These are phyloP conservation scores for Rhamnusium bicolor DNA, from an alignment of 2,888 invertebrate species.

Conservation along the genomic window DNA sequence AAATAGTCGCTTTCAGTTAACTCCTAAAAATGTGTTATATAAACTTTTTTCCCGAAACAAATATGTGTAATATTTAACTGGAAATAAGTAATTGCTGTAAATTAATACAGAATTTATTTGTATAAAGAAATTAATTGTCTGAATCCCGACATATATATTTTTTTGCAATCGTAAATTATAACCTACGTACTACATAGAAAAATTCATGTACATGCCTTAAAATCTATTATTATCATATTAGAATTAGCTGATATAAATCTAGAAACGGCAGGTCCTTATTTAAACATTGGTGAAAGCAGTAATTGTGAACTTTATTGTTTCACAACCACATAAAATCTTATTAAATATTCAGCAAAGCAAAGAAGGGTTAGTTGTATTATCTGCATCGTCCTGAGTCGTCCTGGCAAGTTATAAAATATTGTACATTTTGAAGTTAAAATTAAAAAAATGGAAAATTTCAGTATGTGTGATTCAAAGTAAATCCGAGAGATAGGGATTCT, in stretches of 20 bases:
- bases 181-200: not conserved
- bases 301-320: too few species aligned
- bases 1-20: conserved; percentile 7
- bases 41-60: not conserved
- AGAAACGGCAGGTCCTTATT: too few species aligned
- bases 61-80: conserved; percentile 5
- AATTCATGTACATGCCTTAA: not conserved
- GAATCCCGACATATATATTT: not conserved
- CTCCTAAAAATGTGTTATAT: conserved; percentile 11
- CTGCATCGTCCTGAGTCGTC: too few species aligned
- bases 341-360: too few species aligned
- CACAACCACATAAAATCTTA: too few species aligned
- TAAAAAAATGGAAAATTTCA: too few species aligned
- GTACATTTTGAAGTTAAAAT: too few species aligned
- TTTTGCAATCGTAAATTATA: not conserved
- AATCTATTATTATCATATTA: not conserved
- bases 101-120: conserved; percentile 1
- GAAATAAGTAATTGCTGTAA: not conserved
- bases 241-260: not conserved
- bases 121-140: conserved; percentile 1
- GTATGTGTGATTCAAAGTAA: too few species aligned
- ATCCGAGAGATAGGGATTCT: too few species aligned
- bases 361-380: too few species aligned
- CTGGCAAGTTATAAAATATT: too few species aligned
- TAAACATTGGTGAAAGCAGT: too few species aligned